A percentile compares a stretch with the other conserved stretches of the same genome.
These are phyloP conservation scores for Brachystomella parvula DNA, from an alignment of 1,140 invertebrate species.

Conservation along the genomic window DNA sequence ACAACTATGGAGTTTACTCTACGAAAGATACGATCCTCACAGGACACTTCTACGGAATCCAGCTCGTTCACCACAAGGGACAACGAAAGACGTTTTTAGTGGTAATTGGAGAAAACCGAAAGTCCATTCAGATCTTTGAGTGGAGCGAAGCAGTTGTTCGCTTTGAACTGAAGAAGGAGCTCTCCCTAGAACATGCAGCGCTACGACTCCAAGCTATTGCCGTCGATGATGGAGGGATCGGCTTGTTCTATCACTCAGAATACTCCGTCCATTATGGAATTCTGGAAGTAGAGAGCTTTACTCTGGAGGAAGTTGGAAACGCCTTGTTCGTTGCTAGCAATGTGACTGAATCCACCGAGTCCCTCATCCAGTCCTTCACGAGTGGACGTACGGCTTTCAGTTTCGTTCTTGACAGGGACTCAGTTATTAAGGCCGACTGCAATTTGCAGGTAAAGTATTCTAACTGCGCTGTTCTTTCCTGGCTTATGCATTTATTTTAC, in stretches of 20 bases:
- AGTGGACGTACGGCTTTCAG: not conserved
- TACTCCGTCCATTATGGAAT: not conserved
- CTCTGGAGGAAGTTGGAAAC: not conserved
- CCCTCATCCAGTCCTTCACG: constrained; percentile 12
- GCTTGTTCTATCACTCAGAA: not conserved
- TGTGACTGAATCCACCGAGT: not conserved
- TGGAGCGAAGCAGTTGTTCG: not conserved
- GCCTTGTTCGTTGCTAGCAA: not conserved
- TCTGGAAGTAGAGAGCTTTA: not conserved
- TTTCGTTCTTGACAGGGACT: not conserved
- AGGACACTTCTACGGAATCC: not conserved
- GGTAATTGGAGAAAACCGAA: not conserved
- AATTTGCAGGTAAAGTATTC: constrained; percentile 19
- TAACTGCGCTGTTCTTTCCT: not conserved
- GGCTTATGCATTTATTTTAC: not conserved
- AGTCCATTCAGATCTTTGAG: not conserved
- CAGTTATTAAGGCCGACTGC: constrained; percentile 19
- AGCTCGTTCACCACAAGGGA: not conserved
- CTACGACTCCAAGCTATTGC: not conserved
- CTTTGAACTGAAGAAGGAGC: not conserved
- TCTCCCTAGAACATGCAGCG: not conserved
- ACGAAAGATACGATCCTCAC: not conserved
- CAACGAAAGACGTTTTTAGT: not conserved
- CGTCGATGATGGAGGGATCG: not conserved
- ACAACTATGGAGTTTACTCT: constrained; percentile 9